A percentile compares a stretch with the other conserved stretches of the same genome.
Conservation (phyloP, 2,113 vertebrate genomes). For the Catharus minimus region DNA sequence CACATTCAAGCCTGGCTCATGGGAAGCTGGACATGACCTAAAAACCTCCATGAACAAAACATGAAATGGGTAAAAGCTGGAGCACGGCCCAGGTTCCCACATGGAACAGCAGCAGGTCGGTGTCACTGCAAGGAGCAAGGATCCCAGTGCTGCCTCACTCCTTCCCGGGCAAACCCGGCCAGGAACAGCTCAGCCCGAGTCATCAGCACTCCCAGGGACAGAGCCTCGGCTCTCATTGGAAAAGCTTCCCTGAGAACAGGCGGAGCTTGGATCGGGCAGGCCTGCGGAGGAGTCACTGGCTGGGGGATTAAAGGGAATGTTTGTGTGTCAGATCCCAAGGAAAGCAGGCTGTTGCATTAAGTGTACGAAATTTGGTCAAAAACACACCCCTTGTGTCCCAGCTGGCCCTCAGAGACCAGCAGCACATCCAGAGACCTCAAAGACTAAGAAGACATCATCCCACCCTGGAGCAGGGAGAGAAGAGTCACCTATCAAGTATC, state of each 20-base stretch:
- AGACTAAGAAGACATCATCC: not conserved
- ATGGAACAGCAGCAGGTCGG: not conserved
- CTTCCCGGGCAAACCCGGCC: not conserved
- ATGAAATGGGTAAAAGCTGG: not conserved
- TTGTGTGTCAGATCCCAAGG: not conserved
- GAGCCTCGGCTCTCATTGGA: not conserved
- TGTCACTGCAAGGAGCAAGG: not conserved
- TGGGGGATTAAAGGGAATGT: not conserved
- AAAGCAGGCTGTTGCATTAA: not conserved
- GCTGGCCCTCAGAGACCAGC: not conserved
- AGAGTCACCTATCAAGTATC: not conserved
- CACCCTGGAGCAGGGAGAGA: not conserved
- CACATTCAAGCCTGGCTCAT: not conserved
- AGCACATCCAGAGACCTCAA: fast-evolving
- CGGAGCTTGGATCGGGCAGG: not conserved
- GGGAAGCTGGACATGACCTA: not conserved
- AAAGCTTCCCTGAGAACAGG: not conserved
- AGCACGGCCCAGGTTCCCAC: not conserved
- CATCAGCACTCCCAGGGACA: not conserved
- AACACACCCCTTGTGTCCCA: not conserved
- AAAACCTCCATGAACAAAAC: not conserved
- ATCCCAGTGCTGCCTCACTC: not conserved
- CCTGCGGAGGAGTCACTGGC: not conserved
- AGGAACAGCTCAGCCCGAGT: slow-evolving; percentile 23
- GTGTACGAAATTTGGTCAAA: not conserved